Percentiles rank a stretch among this genome's conserved stretches.
These are phyloP conservation scores for Poecile atricapillus DNA, from an alignment of 2,113 vertebrate genomes.

Conservation along the genomic window DNA sequence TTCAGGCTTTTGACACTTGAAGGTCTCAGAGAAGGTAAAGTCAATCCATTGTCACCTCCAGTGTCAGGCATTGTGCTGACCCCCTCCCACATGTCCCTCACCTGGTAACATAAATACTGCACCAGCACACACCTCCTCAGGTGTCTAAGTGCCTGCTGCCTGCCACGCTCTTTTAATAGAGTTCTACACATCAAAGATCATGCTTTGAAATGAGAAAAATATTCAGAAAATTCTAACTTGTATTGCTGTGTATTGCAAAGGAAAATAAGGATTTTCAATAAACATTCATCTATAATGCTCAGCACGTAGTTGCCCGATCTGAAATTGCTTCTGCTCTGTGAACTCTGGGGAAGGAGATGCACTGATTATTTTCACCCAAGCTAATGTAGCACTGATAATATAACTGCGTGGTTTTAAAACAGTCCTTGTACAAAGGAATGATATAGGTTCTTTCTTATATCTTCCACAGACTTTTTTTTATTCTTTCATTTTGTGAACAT, in stretches of 20 bases:
- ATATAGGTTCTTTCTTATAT: not conserved
- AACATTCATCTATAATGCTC: not conserved
- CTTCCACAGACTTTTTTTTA: not conserved
- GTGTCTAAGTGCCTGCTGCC: not conserved
- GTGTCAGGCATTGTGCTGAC: accelerated
- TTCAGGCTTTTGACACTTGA: not conserved
- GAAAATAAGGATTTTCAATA: not conserved
- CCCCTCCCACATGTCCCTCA: not conserved
- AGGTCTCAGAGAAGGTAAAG: not conserved
- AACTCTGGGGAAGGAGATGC: not conserved
- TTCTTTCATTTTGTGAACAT: not conserved
- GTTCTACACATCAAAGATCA: not conserved
- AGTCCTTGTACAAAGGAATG: not conserved
- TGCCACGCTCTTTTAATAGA: not conserved
- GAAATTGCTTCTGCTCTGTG: not conserved
- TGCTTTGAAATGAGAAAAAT: not conserved
- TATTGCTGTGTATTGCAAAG: not conserved
- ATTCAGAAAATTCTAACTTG: not conserved
- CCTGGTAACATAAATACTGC: not conserved
- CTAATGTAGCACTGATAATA: not conserved
- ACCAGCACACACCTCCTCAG: not conserved
- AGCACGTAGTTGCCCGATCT: not conserved
- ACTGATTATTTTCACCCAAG: not conserved
- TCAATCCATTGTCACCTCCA: not conserved
- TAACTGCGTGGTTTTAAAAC: not conserved